These are phyloP conservation scores for Helostoma temminkii DNA, from an alignment of 2,797 vertebrate species.

Conservation along the genomic window DNA sequence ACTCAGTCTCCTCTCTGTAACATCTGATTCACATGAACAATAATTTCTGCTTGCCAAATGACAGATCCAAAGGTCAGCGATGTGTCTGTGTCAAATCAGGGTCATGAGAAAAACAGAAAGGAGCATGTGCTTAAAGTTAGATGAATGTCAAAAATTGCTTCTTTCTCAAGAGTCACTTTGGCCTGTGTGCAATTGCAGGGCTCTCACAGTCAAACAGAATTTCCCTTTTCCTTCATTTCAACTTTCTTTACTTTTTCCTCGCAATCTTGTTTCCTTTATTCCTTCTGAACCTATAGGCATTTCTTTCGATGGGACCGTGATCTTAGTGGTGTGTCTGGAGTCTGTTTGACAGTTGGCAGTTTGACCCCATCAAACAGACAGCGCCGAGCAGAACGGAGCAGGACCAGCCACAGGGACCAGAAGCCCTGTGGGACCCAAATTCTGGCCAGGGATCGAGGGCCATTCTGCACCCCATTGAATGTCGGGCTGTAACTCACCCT, in stretches of 20 bases:
- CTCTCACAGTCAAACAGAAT: constrained; percentile 33
- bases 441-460: constrained; percentile 54
- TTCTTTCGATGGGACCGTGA: constrained; percentile 46
- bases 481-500: constrained; percentile 75
- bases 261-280: constrained; percentile 40
- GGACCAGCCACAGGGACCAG: constrained; percentile 39
- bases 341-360: constrained; percentile 70
- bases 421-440: constrained; percentile 64
- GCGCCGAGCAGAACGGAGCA: constrained; percentile 39
- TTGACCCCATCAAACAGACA: constrained; percentile 40
- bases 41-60: constrained; percentile 60
- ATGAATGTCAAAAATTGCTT: constrained; percentile 60
- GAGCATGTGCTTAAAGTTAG: constrained; percentile 60
- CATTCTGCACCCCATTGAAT: constrained; percentile 49
- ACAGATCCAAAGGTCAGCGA: constrained; percentile 70
- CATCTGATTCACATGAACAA: constrained; percentile 78
- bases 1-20: constrained; percentile 58
- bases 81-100: constrained; percentile 73
- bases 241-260: constrained; percentile 29
- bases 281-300: constrained; percentile 43
- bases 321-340: constrained; percentile 58
- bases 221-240: constrained; percentile 49
- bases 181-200: constrained; percentile 33
- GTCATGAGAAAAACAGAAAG: constrained; percentile 75
- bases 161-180: constrained; percentile 25